These are phyloP conservation scores for Phyllopteryx taeniolatus DNA, from an alignment of 2,113 vertebrate species.

Conservation along the genomic window DNA sequence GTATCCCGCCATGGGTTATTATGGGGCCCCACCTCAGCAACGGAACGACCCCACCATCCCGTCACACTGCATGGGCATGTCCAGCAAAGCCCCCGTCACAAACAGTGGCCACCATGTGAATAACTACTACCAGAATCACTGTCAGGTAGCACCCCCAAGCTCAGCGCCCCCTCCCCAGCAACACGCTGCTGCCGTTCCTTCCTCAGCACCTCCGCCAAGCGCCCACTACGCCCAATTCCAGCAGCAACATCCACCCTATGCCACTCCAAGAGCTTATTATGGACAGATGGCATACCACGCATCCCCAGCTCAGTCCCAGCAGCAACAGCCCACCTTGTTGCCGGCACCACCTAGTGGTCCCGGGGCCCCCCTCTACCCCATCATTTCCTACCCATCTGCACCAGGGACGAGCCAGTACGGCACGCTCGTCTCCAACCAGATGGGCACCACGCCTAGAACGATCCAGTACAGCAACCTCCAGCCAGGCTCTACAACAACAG, in stretches of 20 bases:
- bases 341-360: slow-evolving; percentile 61
- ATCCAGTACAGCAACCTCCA: slow-evolving; percentile 40
- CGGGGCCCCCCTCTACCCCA: slow-evolving; percentile 72
- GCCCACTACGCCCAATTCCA: slow-evolving; percentile 71
- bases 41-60: slow-evolving; percentile 72
- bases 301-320: slow-evolving; percentile 61
- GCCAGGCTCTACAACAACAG: slow-evolving; percentile 48
- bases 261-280: slow-evolving; percentile 74
- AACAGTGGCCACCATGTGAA: slow-evolving; percentile 71
- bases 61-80: slow-evolving; percentile 73
- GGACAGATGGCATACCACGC: slow-evolving; percentile 67
- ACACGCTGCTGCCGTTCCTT: slow-evolving; percentile 50
- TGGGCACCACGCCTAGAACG: slow-evolving; percentile 53
- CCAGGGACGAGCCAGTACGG: slow-evolving; percentile 78
- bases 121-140: slow-evolving; percentile 79
- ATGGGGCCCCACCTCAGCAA: slow-evolving; percentile 69
- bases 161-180: slow-evolving; percentile 71
- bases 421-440: slow-evolving; percentile 79
- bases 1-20: slow-evolving; percentile 74
- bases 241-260: slow-evolving; percentile 69
- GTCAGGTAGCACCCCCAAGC: slow-evolving; percentile 63
- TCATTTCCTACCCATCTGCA: slow-evolving; percentile 76
- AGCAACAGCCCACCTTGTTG: slow-evolving; percentile 66
- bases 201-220: slow-evolving; percentile 57
- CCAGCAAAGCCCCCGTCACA: slow-evolving; percentile 77